A percentile compares a stretch with the other conserved stretches of the same genome.
Evolutionary conservation across 2,113 vertebrate genomes (phyloP).

Genomic region (Ochotona curzoniae): DNA sequence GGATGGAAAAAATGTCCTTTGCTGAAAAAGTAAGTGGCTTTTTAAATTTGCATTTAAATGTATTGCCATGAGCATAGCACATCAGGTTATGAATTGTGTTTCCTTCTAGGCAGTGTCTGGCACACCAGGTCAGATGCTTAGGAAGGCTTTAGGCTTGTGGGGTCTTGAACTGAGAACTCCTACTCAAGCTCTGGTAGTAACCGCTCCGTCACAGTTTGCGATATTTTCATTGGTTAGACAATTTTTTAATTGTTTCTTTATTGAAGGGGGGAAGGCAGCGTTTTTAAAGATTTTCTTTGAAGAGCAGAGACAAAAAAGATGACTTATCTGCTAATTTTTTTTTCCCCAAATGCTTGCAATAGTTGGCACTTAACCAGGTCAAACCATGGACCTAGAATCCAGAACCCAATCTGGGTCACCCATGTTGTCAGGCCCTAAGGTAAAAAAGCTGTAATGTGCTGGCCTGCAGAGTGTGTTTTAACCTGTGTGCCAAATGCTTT

Average conservation of each 20-base stretch:
- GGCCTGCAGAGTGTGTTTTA: neutral
- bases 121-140: neutral
- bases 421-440: too few species aligned
- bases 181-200: neutral
- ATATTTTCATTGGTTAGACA: neutral
- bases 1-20: conserved; percentile 78
- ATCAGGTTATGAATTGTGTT: neutral
- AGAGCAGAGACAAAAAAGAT: too few species aligned
- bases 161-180: neutral
- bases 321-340: too few species aligned
- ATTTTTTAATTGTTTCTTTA: neutral
- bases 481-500: too few species aligned
- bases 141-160: neutral
- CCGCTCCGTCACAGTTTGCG: neutral
- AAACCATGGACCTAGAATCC: too few species aligned
- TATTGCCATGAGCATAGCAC: neutral
- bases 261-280: too few species aligned
- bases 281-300: too few species aligned
- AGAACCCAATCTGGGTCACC: too few species aligned
- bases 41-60: neutral
- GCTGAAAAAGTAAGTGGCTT: conserved; percentile 83
- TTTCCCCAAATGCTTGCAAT: too few species aligned
- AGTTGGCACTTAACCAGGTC: too few species aligned
- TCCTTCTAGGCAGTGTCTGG: neutral
- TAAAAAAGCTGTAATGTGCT: too few species aligned